These are phyloP conservation scores for Rhea americana DNA, from an alignment of 2,113 vertebrate species.

Conservation along the genomic window DNA sequence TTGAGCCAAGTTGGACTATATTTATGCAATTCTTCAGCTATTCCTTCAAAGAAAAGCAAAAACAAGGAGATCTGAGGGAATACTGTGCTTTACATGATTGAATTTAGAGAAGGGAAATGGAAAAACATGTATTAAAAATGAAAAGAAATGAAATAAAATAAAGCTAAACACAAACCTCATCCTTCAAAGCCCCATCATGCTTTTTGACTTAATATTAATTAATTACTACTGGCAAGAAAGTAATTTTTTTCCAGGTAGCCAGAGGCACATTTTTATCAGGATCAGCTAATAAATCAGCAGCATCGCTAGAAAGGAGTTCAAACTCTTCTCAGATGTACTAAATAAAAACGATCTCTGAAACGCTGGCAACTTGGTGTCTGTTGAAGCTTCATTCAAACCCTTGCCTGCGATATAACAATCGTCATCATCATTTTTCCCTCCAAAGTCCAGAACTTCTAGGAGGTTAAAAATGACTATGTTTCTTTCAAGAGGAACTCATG, in stretches of 20 bases:
- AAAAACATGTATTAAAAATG: constrained; percentile 11
- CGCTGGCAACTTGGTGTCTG: not conserved
- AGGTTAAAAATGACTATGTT: constrained; percentile 22
- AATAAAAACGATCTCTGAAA: constrained; percentile 59
- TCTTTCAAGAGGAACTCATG: constrained; percentile 38
- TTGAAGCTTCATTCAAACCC: constrained; percentile 18
- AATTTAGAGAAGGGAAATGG: constrained; percentile 41
- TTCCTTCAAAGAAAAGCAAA: constrained; percentile 66
- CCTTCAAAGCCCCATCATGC: constrained; percentile 72
- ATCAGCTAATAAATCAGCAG: constrained; percentile 81
- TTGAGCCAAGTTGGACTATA: constrained; percentile 50
- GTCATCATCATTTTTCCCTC: constrained; percentile 13
- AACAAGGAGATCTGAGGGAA: constrained; percentile 56
- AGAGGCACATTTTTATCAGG: constrained; percentile 79
- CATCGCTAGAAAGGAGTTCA: constrained; percentile 73
- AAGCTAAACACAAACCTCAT: constrained; percentile 59
- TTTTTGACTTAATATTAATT: constrained; percentile 78
- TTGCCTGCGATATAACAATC: not conserved
- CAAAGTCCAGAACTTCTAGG: constrained; percentile 52
- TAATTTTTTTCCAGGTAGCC: constrained; percentile 75
- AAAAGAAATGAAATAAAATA: not conserved
- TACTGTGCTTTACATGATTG: constrained; percentile 54
- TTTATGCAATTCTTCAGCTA: constrained; percentile 61
- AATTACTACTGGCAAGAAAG: constrained; percentile 77
- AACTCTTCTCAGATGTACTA: constrained; percentile 75